Percentiles rank a stretch among this genome's conserved stretches.
Evolutionary conservation across 1,140 invertebrate species (phyloP).

Genomic region (Gryon sp.): DNA sequence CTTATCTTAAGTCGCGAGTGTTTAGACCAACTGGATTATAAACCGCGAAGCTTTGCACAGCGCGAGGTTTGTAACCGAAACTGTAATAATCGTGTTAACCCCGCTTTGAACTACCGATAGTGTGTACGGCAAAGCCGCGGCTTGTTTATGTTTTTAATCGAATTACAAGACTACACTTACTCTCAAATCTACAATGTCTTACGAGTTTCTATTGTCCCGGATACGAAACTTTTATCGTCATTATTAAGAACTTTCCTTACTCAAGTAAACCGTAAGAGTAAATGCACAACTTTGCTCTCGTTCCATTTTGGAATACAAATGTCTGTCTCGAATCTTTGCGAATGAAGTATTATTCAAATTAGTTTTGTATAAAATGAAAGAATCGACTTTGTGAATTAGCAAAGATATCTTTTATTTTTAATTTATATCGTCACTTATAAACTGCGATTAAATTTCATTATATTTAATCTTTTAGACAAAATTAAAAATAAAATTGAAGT

Average conservation of each 20-base stretch:
- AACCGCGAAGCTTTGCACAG: constrained; percentile 15
- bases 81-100: constrained; percentile 64
- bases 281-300: no score
- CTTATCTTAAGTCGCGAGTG: not conserved
- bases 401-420: no score
- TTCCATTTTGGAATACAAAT: no score
- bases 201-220: constrained; percentile 1
- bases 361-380: no score
- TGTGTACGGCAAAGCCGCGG: constrained; percentile 59
- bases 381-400: no score
- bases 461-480: no score
- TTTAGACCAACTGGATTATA: constrained; percentile 28
- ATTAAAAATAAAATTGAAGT: no score
- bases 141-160: constrained; percentile 69
- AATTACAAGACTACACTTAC: constrained; percentile 61
- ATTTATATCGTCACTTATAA: no score
- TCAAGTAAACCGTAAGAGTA: not conserved
- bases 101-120: constrained; percentile 64
- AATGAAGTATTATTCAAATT: no score
- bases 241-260: constrained; percentile 20
- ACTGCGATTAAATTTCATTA: no score
- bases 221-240: constrained; percentile 2
- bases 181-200: constrained; percentile 12
- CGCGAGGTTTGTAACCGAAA: constrained; percentile 10
- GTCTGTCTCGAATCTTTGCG: no score